Base-by-base conservation (phyloP, 2,797 vertebrate genomes). In the Megalops cyprinoides region DNA sequence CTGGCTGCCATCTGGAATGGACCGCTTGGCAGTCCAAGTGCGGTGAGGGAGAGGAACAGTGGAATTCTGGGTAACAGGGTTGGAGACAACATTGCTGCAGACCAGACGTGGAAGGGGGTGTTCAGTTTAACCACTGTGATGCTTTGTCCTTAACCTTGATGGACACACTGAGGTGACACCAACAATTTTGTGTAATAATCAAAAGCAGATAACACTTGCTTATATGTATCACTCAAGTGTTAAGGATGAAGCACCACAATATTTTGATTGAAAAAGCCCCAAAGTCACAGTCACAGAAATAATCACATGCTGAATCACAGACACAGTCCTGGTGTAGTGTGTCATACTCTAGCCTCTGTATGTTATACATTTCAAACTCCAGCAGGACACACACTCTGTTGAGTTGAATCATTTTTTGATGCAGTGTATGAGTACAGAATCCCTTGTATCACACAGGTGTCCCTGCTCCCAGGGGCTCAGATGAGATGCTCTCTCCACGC, bases 1-100 rank as follows among this genome's bases (percentile, higher is more conserved):
- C 90, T 92, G 91, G 90, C 83, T 85, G 85, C 89, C 90, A 93
- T 91, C 90, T 92, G 89, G 91, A 92, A 90, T 87, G 91, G 86
- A 86, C n/a, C 84, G 82, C 83, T 81, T 92, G 90, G 90, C 91
- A 90, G 85, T 92, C 91, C 91, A 79, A 86, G 71, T 83, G 89
- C 90, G 89, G 88, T 90, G 86, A 91, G 89, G 90, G 87, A 84
- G 84, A 91, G 67, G 81, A 82, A 87, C 82, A 85, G 83, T 83
- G 89, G 88, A 92, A 90, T 86, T 84, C 81, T 80, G 82, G 69
- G 77, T 81, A 74, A 78, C 84, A 75, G 74, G 65, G 86, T 88
- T 83, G 87, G 87, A 87, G 67, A 78, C 58, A 51, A 23, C 46
- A 46, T 28, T 25, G 51, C 67, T 85, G 84, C 28, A 51, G 46